Evolutionary conservation across 2,888 invertebrate species (phyloP), one percentile per base, ranked within the genome.

Genomic region (Dendrolimus houi): DNA sequence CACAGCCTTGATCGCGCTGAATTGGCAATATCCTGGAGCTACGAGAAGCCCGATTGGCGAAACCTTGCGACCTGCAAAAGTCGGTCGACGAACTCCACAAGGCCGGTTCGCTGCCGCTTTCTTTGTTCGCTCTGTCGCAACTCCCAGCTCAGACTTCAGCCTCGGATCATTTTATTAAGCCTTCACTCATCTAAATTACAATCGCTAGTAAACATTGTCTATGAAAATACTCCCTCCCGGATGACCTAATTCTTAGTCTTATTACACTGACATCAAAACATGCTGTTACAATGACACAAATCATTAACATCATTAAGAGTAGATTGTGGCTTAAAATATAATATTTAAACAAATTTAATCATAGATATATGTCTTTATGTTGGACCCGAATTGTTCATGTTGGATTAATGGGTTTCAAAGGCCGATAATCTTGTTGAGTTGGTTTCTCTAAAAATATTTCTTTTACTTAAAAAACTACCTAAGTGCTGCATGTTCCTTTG

Each of bases 21-120:
- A 87, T 90, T 90, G 87, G 87, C 88, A 90, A 89, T 89, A 89
- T 89, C 89, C 89, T 89, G 87, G 88, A 87, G 87, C 81, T 72
- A 77, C 78, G 85, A 85, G 87, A 86, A 87, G 87, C 85, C 84
- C 83, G 88, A 83, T 83, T 89, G 89, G 89, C 87, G 87, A 89
- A 90, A 90, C 89, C 89, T 90, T 89, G 89, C 85, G 87, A 87
- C 87, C 86, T 77, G 88, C 88, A 83, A 85, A 90, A 88, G 77
- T 87, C 89, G 89, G 89, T 83, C 90, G 85, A 86, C 83, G 89
- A 89, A 88, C 90, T 82, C 82, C 66, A 74, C 87, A 89, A 89
- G 90, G 89, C 87, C 86, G 80, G 71, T 70, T 74, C 75, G 83
- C 75, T 81, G 77, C 78, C 81, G 87, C 90, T 89, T 90, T 90